phyloP scores from a whole-genome alignment of 1,140 invertebrate species.

The Drosophila nasuta region DNA sequence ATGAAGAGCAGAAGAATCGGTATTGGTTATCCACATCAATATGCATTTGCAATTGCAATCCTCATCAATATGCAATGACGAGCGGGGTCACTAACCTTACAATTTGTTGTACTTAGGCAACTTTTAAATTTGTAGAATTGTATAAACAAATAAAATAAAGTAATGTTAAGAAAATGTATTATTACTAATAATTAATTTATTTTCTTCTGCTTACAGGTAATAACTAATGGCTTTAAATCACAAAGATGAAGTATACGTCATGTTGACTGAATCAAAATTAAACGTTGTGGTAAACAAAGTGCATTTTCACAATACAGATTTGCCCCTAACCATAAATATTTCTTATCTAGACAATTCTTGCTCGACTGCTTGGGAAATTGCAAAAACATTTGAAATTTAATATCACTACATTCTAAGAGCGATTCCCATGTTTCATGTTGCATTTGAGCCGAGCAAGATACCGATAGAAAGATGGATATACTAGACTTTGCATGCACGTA shows the following conservation, averaged over 20 bases:
- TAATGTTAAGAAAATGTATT: not conserved
- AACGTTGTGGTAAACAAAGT: not conserved
- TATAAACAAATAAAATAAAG: no score
- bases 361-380: constrained; percentile 8
- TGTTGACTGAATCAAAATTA: no score
- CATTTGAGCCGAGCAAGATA: not conserved
- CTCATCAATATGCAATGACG: not conserved
- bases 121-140: no score
- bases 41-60: not conserved
- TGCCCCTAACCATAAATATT: not conserved
- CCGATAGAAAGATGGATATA: not conserved
- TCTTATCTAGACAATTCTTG: not conserved
- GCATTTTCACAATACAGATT: not conserved
- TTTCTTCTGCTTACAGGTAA: not conserved
- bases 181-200: not conserved
- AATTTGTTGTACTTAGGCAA: not conserved
- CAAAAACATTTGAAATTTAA: constrained; percentile 3
- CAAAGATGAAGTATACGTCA: no score
- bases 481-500: not conserved
- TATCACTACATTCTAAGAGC: not conserved
- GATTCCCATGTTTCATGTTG: not conserved
- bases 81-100: not conserved
- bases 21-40: constrained; percentile 1
- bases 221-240: not conserved
- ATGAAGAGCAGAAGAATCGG: not conserved